Conservation (phyloP, 2,888 invertebrate genomes). For the Microplitis manilae region DNA sequence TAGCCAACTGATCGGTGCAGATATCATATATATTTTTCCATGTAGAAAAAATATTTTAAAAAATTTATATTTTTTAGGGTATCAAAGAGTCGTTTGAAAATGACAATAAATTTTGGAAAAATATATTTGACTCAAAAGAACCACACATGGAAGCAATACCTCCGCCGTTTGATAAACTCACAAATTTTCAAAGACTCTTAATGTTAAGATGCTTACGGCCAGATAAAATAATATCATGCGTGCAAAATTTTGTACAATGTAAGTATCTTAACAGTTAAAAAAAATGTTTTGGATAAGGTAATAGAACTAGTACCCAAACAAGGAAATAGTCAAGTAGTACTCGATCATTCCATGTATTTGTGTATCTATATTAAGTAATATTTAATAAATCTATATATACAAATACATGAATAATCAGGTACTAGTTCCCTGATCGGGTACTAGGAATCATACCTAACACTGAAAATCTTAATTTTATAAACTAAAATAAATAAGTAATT, state of each 20-base stretch:
- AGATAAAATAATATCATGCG: conserved; percentile 89
- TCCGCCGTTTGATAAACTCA: conserved; percentile 79
- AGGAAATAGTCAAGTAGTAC: too few species aligned
- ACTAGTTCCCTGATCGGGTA: too few species aligned
- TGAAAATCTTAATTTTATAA: too few species aligned
- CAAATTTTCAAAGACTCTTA: conserved; percentile 82
- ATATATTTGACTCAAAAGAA: conserved; percentile 81
- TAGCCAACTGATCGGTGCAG: too few species aligned
- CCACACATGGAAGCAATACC: conserved; percentile 84
- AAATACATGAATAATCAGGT: too few species aligned
- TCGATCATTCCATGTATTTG: too few species aligned
- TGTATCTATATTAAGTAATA: too few species aligned
- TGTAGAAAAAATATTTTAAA: too few species aligned
- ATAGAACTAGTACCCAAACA: too few species aligned
- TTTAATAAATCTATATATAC: too few species aligned
- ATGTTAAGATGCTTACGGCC: conserved; percentile 87
- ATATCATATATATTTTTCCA: too few species aligned
- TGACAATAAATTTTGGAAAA: conserved; percentile 79
- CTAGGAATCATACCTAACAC: too few species aligned
- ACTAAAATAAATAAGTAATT: neutral
- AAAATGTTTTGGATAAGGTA: neutral
- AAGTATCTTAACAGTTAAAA: conserved; percentile 18
- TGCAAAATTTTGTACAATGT: conserved; percentile 81
- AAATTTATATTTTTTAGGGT: conserved; percentile 69
- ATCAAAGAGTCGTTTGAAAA: conserved; percentile 78